Evolutionary conservation across 2,888 invertebrate genomes (phyloP).

Genomic region (Synergus umbraculus): DNA sequence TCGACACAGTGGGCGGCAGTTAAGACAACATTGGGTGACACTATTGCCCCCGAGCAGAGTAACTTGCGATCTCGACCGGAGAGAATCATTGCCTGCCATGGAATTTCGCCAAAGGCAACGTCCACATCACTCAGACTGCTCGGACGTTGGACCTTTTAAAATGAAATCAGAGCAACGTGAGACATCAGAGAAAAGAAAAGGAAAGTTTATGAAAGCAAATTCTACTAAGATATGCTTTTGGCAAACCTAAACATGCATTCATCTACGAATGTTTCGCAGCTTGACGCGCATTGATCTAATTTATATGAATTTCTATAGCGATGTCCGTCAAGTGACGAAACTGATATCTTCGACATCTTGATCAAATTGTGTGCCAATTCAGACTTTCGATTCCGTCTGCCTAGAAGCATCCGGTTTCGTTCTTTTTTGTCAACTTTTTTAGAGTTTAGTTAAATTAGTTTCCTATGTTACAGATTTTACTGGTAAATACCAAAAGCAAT

Average conservation of each 20-base stretch:
- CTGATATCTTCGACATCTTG: neutral
- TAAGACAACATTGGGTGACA: slow-evolving; percentile 85
- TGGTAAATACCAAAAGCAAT: too few species aligned
- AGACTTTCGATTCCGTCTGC: neutral
- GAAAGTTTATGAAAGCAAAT: slow-evolving; percentile 48
- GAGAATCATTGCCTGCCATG: slow-evolving; percentile 92
- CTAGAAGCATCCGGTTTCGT: neutral
- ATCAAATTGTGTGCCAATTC: neutral
- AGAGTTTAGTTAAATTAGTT: neutral
- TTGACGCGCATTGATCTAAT: slow-evolving; percentile 23
- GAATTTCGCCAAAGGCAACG: slow-evolving; percentile 88
- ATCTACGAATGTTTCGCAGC: slow-evolving; percentile 31
- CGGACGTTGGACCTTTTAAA: slow-evolving; percentile 63
- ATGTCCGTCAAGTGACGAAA: neutral
- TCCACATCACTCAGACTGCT: slow-evolving; percentile 76
- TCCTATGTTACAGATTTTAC: neutral
- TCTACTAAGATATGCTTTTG: slow-evolving; percentile 34
- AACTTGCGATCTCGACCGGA: slow-evolving; percentile 85
- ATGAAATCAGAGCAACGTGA: slow-evolving; percentile 39
- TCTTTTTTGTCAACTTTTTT: neutral
- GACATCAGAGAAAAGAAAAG: slow-evolving; percentile 31
- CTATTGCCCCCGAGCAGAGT: slow-evolving; percentile 89
- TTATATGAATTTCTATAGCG: slow-evolving; percentile 27
- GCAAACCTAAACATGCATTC: slow-evolving; percentile 35
- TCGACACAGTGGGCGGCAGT: slow-evolving; percentile 90